Conservation (phyloP, 2,797 vertebrate species). For the Oreonectes daqikongensis region DNA sequence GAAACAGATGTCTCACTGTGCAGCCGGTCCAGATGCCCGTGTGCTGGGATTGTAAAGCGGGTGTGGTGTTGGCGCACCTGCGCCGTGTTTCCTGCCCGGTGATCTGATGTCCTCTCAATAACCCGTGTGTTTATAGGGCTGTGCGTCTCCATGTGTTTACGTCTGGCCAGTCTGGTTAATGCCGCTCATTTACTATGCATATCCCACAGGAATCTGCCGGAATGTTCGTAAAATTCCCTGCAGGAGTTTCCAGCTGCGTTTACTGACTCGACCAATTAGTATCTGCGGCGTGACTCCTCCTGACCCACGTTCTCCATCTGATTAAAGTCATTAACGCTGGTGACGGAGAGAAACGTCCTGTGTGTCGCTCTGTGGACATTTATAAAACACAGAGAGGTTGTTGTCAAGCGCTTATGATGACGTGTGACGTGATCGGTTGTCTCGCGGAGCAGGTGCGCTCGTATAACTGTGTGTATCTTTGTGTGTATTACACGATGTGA, state of each 20-base stretch:
- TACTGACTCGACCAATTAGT: conserved; percentile 46
- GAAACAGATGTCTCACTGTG: background rate
- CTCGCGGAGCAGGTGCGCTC: conserved; percentile 1
- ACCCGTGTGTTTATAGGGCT: background rate
- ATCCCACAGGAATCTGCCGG: background rate
- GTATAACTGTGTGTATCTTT: conserved; percentile 26
- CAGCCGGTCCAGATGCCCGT: background rate
- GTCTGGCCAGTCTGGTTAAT: background rate
- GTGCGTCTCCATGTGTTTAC: background rate
- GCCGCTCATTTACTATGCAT: background rate
- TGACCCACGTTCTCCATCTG: conserved; percentile 33
- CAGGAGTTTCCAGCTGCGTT: conserved; percentile 48
- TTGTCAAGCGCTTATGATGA: conserved; percentile 5
- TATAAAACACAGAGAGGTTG: background rate
- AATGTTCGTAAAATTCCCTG: conserved; percentile 26
- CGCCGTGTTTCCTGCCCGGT: background rate
- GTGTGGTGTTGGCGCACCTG: conserved; percentile 10
- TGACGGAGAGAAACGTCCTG: background rate
- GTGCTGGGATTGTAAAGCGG: background rate
- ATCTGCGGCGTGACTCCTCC: conserved; percentile 19
- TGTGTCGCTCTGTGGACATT: background rate
- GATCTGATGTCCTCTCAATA: conserved; percentile 1
- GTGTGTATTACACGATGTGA: background rate
- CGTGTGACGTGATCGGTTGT: background rate
- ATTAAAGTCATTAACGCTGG: conserved; percentile 31